Evolutionary conservation across 1,140 invertebrate genomes (phyloP).

Genomic region (Tetragnatha versicolor): DNA sequence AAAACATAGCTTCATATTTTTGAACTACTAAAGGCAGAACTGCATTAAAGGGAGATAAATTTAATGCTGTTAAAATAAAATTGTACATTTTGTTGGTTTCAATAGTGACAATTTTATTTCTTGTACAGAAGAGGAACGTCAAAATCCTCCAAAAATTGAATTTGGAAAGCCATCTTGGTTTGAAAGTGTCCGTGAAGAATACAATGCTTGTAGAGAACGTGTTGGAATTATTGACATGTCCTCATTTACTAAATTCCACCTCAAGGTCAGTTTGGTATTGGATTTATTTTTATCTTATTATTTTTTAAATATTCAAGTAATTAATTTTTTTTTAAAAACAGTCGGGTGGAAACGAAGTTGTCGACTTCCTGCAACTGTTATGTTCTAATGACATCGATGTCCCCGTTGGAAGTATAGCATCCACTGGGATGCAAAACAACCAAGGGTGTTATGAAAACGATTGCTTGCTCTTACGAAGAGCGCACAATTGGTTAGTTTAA

Average conservation of each 20-base stretch:
- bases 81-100: neutral
- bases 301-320: no score
- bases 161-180: slow-evolving; percentile 91
- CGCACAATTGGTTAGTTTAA: slow-evolving; percentile 78
- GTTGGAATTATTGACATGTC: slow-evolving; percentile 96
- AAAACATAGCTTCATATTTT: no score
- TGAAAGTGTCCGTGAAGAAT: slow-evolving; percentile 85
- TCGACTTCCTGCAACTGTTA: slow-evolving; percentile 88
- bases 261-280: slow-evolving; percentile 67
- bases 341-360: slow-evolving; percentile 79
- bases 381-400: slow-evolving; percentile 98
- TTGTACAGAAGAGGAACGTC: slow-evolving; percentile 44
- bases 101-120: neutral
- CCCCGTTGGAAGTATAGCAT: slow-evolving; percentile 91
- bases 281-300: no score
- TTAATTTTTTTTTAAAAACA: no score
- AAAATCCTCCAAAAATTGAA: slow-evolving; percentile 49
- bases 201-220: slow-evolving; percentile 89
- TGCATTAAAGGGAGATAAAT: neutral
- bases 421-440: slow-evolving; percentile 97
- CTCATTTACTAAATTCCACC: slow-evolving; percentile 95
- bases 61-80: neutral
- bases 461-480: slow-evolving; percentile 88
- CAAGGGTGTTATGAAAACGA: slow-evolving; percentile 98
- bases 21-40: neutral